Conservation (phyloP, 2,888 invertebrate genomes). For the Urechis unicinctus region DNA sequence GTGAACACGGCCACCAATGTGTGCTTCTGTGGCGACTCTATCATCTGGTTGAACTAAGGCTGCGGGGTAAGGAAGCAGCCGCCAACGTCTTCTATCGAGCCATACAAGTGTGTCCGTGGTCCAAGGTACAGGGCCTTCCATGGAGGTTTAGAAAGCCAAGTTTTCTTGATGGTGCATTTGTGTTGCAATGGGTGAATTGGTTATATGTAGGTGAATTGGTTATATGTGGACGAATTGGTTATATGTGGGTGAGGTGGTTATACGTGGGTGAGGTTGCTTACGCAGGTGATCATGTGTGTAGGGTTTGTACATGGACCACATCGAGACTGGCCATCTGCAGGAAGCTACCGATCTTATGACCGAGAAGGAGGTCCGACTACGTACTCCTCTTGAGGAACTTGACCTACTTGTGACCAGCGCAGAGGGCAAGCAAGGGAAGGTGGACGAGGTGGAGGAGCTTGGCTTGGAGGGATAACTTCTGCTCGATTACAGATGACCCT, state of each 20-base stretch:
- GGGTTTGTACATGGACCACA: slow-evolving; percentile 47
- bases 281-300: no score
- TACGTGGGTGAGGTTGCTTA: no score
- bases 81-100: neutral
- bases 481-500: no score
- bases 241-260: no score
- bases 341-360: slow-evolving; percentile 49
- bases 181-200: neutral
- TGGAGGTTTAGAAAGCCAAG: neutral
- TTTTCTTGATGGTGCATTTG: neutral
- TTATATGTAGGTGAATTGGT: neutral
- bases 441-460: neutral
- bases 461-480: no score
- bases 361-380: slow-evolving; percentile 51
- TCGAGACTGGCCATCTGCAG: slow-evolving; percentile 36
- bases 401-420: slow-evolving; percentile 30
- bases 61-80: neutral
- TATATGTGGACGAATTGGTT: no score
- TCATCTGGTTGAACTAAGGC: neutral
- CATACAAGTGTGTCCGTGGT: neutral
- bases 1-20: neutral
- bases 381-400: slow-evolving; percentile 52
- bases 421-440: neutral
- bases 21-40: neutral
- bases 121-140: neutral